Evolutionary conservation across 1,140 invertebrate genomes (phyloP), one percentile per base, ranked within the genome.

Genomic region (Dufourea novaeangliae): DNA sequence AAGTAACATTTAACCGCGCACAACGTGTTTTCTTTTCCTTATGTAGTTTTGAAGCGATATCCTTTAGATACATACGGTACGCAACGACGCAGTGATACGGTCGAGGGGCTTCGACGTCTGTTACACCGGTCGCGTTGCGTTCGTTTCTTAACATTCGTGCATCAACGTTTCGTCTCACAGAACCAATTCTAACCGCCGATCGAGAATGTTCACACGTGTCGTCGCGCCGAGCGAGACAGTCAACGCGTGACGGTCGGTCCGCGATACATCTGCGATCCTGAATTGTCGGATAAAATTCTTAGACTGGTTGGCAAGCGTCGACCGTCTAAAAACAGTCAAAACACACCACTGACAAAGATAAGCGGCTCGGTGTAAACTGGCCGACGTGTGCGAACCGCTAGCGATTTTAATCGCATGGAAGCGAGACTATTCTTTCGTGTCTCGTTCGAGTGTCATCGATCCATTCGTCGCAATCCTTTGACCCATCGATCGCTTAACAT

Each of bases 1-100:
- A 71, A 77, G 75, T 63, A 71, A 77, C 67, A 71, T 77, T 77
- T 56, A 77, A 77, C 46, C 75, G 57, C 75, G 57, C 75, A 71
- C 67, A 77, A 77, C 74, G 73, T 69, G 46, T 50, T 7, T n/a
- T n/a, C n/a, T 50, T 7, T n/a, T n/a, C n/a, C 62, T 62, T 77
- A 77, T 71, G 37, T 71, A 71, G 67, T 32, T 68, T 39, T 68
- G 34, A 62, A 77, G 74, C 74, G 41, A 32, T 68, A 34, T 41
- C 62, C 29, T 50, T 59, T 61, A 39, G 37, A 32, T 25, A 54
- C 54, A 12, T 12, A 37, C 41, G 64, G 67, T 11, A 10, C 50
- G 20, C 73, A 39, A 59, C 52, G 54, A 32, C 50, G 34, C 17
- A 11, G 12, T 5, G 27, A 27, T 0, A 12, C 25, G 52, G 6